These are phyloP conservation scores for Crossoptilon crossoptilon DNA, from an alignment of 2,797 vertebrate species.

Conservation along the genomic window DNA sequence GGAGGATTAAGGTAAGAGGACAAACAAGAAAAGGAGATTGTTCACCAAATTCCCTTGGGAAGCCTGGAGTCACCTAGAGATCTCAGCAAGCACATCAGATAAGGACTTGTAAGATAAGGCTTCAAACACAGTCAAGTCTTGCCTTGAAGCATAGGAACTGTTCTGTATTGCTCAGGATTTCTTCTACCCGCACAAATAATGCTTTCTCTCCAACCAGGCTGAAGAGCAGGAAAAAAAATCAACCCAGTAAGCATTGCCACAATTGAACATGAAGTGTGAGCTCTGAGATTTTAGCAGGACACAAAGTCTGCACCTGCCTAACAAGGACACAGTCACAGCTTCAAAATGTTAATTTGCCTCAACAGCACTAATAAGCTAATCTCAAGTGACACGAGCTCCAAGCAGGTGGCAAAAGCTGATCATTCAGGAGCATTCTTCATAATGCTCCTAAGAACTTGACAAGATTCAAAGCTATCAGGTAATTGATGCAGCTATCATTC, in stretches of 20 bases:
- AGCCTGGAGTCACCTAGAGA: not conserved
- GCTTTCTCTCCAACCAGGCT: not conserved
- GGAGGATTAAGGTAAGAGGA: not conserved
- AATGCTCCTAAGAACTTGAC: not conserved
- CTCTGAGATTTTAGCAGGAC: not conserved
- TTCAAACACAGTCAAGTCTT: not conserved
- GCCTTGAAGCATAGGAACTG: not conserved
- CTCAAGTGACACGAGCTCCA: not conserved
- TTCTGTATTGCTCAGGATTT: not conserved
- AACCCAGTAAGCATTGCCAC: not conserved
- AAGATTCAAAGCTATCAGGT: not conserved
- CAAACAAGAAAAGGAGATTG: not conserved
- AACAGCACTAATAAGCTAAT: not conserved
- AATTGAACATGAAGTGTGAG: accelerated
- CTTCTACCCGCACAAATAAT: not conserved
- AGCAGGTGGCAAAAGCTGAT: not conserved
- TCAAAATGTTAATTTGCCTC: not conserved
- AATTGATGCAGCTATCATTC: not conserved
- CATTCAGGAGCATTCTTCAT: not conserved
- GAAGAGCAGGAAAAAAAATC: not conserved
- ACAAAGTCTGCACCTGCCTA: not conserved
- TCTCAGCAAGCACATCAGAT: not conserved
- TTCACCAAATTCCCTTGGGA: not conserved
- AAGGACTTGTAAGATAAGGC: not conserved
- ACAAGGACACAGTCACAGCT: accelerated